phyloP scores from a whole-genome alignment of 2,888 invertebrate species.

The Leucozona laternaria region DNA sequence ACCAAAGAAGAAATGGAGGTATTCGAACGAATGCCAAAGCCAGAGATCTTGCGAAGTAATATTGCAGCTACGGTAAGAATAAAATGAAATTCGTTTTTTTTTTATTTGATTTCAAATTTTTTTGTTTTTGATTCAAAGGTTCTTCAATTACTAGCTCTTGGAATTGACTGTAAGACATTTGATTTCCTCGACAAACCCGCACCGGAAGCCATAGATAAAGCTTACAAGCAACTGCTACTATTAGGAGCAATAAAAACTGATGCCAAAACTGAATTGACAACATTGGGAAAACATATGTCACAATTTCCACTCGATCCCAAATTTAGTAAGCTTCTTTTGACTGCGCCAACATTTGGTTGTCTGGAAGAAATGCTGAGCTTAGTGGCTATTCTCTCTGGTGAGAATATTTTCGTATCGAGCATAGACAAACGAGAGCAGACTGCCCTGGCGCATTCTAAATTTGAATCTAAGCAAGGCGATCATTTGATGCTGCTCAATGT shows the following conservation, averaged over 20 bases:
- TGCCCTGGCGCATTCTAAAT: slow-evolving; percentile 89
- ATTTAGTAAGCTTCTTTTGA: slow-evolving; percentile 91
- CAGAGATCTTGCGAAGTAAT: slow-evolving; percentile 93
- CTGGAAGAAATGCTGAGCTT: slow-evolving; percentile 92
- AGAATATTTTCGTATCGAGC: slow-evolving; percentile 91
- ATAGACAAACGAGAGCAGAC: slow-evolving; percentile 90
- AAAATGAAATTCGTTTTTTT: not conserved
- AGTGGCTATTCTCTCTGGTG: slow-evolving; percentile 94
- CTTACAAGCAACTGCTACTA: slow-evolving; percentile 87
- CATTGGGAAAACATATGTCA: slow-evolving; percentile 93
- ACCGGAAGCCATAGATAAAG: slow-evolving; percentile 87
- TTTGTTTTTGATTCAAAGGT: slow-evolving; percentile 87
- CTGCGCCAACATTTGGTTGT: slow-evolving; percentile 90
- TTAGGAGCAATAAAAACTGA: slow-evolving; percentile 89
- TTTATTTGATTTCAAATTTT: not conserved
- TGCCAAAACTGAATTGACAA: slow-evolving; percentile 88
- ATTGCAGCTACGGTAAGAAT: slow-evolving; percentile 81
- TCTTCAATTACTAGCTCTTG: slow-evolving; percentile 93
- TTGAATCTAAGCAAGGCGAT: slow-evolving; percentile 94
- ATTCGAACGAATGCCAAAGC: slow-evolving; percentile 89
- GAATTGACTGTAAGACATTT: slow-evolving; percentile 92
- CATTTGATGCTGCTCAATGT: slow-evolving; percentile 96
- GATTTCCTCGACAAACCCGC: slow-evolving; percentile 96
- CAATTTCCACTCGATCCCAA: slow-evolving; percentile 96
- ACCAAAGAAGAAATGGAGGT: slow-evolving; percentile 90